Conservation (phyloP, 1,140 invertebrate genomes). For the Diachasmimorpha longicaudata region DNA sequence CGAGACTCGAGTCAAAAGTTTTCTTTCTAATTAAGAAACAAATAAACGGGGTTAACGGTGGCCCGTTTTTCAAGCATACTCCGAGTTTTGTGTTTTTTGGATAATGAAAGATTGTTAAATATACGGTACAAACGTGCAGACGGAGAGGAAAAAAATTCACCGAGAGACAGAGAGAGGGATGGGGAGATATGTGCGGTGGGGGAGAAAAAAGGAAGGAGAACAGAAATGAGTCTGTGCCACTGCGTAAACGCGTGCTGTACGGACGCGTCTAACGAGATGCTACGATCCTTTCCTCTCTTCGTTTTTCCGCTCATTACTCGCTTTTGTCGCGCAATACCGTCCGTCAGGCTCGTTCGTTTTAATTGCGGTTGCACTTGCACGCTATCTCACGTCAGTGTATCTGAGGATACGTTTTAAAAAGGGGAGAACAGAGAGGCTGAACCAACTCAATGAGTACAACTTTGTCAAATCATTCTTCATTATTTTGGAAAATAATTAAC, state of each 20-base stretch:
- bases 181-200: no score
- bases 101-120: constrained; percentile 6
- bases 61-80: neutral
- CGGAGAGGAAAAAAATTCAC: neutral
- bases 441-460: constrained; percentile 10
- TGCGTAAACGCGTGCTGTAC: constrained; percentile 7
- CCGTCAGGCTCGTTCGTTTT: constrained; percentile 22
- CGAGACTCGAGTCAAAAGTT: neutral
- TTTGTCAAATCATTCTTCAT: neutral
- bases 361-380: constrained; percentile 25
- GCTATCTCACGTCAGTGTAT: neutral
- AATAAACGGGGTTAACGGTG: constrained; percentile 5
- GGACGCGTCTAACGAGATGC: constrained; percentile 22
- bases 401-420: neutral
- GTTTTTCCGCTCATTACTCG: constrained; percentile 28
- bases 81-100: neutral
- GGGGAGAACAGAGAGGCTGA: neutral
- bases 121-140: neutral
- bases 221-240: neutral
- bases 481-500: neutral
- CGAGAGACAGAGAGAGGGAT: no score
- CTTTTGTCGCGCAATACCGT: constrained; percentile 19
- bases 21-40: constrained; percentile 20
- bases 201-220: neutral
- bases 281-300: constrained; percentile 6